Base-by-base conservation (phyloP, 2,797 vertebrate genomes). In the Sebastes iracundus region DNA sequence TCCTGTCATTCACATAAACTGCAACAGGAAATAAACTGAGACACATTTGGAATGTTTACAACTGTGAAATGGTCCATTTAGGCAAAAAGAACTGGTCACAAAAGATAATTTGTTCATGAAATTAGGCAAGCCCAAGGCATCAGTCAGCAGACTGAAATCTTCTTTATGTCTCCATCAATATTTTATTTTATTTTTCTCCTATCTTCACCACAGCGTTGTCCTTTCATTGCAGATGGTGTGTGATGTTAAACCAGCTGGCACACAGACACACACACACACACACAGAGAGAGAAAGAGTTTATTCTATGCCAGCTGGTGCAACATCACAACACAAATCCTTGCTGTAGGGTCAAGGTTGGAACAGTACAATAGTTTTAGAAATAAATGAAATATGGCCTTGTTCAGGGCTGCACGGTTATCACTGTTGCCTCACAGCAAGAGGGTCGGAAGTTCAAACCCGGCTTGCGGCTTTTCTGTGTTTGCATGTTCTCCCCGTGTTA, bases 261-360 rank as follows among this genome's bases (percentile, higher is more conserved):
- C 32, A 46, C 35, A 22, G 58, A 53, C 62, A 42, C 42, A 42
- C 30, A 22, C 72, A 53, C 42, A 32, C 38, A 72, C 23, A 76
- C 27, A 60, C 10, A 62, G n/a, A 56, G 46, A 77, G 25, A 65
- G 35, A 46, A 75, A 81, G 32, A 59, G 61, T 52, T 80, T 77
- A 74, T 77, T 84, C 80, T 9, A 20, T 55, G 42, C 52, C 69
- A 83, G 72, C 72, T 84, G 68, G 65, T 76, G 58, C 59, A 75
- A 52, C 38, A 80, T 78, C 49, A 59, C 53, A 78, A 42, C 68
- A 77, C 71, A 81, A 69, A 79, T 76, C 38, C 53, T 65, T 68
- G 52, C 27, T 75, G 66, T 65, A 30, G 1, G 73, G 77, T 86
- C 77, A 83, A 86, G 58, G 65, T 35, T 80, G 52, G 32, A 72